Base-by-base conservation (phyloP, 1,140 invertebrate species). In the Manduca sexta region DNA sequence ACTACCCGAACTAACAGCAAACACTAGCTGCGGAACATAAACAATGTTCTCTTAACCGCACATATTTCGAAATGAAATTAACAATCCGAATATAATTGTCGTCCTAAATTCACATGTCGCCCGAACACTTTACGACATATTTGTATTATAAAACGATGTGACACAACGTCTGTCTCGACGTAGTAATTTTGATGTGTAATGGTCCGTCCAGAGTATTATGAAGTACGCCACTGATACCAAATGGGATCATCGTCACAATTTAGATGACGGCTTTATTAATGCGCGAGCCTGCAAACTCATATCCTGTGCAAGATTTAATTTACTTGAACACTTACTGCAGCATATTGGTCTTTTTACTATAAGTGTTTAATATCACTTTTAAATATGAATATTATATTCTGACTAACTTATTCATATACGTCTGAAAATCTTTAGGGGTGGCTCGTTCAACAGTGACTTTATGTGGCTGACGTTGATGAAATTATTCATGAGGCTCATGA, bases 161-260 rank as follows among this genome's bases (percentile, higher is more conserved):
- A 73, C 64, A 67, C 69, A 73, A 60, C 55, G 60, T 62, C 51
- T 46, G 63, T 60, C 60, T 64, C 57, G 65, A 8, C 4, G 58
- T 66, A 64, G 70, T 81, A 79, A 83, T 81, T 83, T 75, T 70
- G 74, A 57, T 49, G 65, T 64, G 69, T 75, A 83, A 83, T 81
- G 71, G 69, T 48, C 44, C 76, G 73, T 74, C 59, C 58, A 55
- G 40, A 50, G 60, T 53, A 53, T 74, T 75, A 77, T 73, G 63
- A 65, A 59, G 48, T 60, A 72, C 53, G 60, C 46, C 60, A 41
- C 49, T 57, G 56, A 37, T 40, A 59, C 60, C 43, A 60, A 67
- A 69, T 69, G 60, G 60, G 63, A 71, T 70, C 64, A 69, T 69
- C 60, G 64, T 62, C 60, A 65, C 62, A 62, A 70, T 67, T 64